Evolutionary conservation across 2,888 invertebrate genomes (phyloP), one percentile per base, ranked within the genome.

Genomic region (Aelia acuminata): DNA sequence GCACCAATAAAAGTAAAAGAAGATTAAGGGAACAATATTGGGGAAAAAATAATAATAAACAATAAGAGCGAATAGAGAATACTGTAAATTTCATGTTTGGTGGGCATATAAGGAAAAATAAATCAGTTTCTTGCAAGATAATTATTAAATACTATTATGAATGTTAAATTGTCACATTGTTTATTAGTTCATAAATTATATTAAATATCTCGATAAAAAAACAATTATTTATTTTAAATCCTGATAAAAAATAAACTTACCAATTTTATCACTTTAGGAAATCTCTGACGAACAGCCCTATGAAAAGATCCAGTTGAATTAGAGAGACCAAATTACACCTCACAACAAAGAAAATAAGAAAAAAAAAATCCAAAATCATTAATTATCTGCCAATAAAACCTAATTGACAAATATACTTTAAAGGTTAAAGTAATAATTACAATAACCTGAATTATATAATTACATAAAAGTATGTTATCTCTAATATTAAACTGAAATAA

Each of bases 281-380:
- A 98, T 92, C 95, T 94, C 93, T 96, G 96, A 93, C 97, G 95
- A 92, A 98, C 95, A 92, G 97, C 97, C 93, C 98, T 98, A 96
- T 94, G 95, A 95, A 94, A 89, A 89, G 35, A 80, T 80, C 80
- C 80, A 80, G 80, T 87, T 18, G 43, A 84, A 49, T 49, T 48
- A 84, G 80, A 80, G n/a, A 80, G 80, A 80, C 43, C 80, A 43
- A 22, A 80, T 43, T n/a, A 80, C 22, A 80, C 50, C 48, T 50
- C 39, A 85, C 92, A 94, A 93, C 93, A 93, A 93, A 89, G 22
- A 93, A 93, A 84, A 92, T 92, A 88, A 87, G 88, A 88, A 57
- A 53, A 87, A 89, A 75, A 57, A 89, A 89, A 39, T 22, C 22
- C 35, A 84, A 84, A 47, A 13, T 26, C 22, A 47, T 20, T 15